Conservation (phyloP, 35 echinoderm and acorn worm genomes). For the Apostichopus californicus region DNA sequence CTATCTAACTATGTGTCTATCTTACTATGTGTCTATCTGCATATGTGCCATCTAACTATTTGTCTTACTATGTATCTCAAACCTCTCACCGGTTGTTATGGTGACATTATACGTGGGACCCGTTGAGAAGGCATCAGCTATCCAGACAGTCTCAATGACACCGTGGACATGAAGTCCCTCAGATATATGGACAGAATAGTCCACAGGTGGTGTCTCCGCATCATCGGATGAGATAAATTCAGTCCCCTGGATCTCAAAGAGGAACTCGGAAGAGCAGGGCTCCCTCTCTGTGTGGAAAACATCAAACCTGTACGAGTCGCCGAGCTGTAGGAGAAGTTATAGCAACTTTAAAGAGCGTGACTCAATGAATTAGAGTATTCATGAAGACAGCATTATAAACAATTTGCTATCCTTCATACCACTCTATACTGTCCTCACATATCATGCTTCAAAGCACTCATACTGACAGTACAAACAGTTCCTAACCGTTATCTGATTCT, state of each 20-base stretch:
- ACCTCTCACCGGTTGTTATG: conserved; percentile 59
- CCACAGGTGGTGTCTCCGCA: conserved; percentile 67
- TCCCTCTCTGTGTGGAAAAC: conserved; percentile 73
- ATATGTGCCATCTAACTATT: no score
- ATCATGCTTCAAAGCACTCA: no score
- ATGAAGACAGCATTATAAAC: no score
- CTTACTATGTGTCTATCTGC: no score
- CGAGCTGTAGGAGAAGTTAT: conserved; percentile 32
- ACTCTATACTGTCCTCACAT: no score
- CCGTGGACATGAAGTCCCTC: conserved; percentile 64
- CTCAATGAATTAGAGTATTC: no score
- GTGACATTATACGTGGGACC: conserved; percentile 75
- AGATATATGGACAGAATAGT: conserved; percentile 64
- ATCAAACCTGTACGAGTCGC: conserved; percentile 73
- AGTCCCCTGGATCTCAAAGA: conserved; percentile 66
- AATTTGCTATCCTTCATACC: no score
- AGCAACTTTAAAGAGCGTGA: background rate
- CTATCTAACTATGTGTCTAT: no score
- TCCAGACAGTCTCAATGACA: conserved; percentile 61
- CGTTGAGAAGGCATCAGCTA: conserved; percentile 70
- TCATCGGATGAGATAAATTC: conserved; percentile 53
- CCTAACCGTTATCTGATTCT: no score
- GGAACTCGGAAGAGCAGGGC: conserved; percentile 77
- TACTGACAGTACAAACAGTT: no score
- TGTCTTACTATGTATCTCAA: no score